Conservation (phyloP, 2,113 vertebrate species). For the Bothrops jararaca region DNA sequence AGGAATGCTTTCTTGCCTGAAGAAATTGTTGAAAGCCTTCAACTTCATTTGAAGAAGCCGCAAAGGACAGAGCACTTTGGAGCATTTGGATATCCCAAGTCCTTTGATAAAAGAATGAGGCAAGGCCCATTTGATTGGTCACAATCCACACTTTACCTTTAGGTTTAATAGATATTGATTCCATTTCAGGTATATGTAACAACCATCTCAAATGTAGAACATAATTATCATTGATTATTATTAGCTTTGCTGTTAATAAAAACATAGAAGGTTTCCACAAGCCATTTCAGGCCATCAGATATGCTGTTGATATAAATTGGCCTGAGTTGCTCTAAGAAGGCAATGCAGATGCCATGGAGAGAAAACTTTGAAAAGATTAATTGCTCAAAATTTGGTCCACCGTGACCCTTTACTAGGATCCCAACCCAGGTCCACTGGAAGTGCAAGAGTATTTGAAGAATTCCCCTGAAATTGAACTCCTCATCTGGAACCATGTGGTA, state of each 20-base stretch:
- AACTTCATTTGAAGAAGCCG: no score
- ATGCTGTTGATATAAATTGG: background rate
- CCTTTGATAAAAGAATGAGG: no score
- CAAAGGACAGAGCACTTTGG: no score
- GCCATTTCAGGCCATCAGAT: background rate
- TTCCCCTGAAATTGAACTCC: background rate
- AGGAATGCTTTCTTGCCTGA: no score
- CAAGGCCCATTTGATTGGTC: no score
- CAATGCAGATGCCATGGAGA: background rate
- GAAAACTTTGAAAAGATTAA: background rate
- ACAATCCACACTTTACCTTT: no score
- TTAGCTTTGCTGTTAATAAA: background rate
- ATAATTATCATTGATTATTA: background rate
- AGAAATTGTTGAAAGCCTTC: no score
- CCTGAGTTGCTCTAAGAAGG: background rate
- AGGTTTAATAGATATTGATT: no score
- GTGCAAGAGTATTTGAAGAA: background rate
- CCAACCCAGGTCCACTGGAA: slow-evolving; percentile 10
- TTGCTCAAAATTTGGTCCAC: background rate
- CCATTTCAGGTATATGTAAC: no score
- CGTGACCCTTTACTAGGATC: background rate
- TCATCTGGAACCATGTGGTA: background rate
- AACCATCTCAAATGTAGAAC: background rate
- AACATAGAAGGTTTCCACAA: background rate
- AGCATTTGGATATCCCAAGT: no score